Evolutionary conservation across 92 coral and sea anemone genomes (phyloP).

Genomic region (Bergia puertoricense): DNA sequence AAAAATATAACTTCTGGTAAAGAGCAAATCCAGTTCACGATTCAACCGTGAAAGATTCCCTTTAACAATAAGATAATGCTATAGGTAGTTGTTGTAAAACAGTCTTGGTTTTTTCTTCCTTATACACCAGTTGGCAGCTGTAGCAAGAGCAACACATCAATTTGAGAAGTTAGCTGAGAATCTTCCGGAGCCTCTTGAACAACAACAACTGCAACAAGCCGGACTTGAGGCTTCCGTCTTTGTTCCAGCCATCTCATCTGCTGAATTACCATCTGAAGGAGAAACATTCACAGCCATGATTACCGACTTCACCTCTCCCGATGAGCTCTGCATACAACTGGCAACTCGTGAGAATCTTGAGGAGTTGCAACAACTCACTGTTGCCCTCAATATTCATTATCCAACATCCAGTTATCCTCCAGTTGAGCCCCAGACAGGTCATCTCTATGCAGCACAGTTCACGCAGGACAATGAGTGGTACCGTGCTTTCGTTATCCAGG

Average conservation of each 20-base stretch:
- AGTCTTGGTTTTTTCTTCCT: neutral
- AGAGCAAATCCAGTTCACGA: too few relatives aligned
- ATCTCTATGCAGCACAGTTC: conserved; percentile 64
- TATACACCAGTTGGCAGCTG: neutral
- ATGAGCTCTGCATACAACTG: conserved; percentile 49
- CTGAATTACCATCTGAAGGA: conserved; percentile 43
- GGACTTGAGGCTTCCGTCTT: neutral
- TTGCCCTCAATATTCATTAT: conserved; percentile 47
- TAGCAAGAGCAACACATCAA: neutral
- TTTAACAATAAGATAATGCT: too few relatives aligned
- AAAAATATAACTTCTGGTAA: too few relatives aligned
- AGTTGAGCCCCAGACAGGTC: conserved; percentile 23
- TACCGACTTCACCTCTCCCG: conserved; percentile 53
- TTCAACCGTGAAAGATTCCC: too few relatives aligned
- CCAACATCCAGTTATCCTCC: conserved; percentile 39
- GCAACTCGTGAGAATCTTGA: conserved; percentile 54
- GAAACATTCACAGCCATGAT: conserved; percentile 50
- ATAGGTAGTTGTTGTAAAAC: too few relatives aligned
- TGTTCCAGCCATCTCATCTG: conserved; percentile 45
- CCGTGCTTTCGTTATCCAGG: conserved; percentile 51
- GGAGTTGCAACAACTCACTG: conserved; percentile 39
- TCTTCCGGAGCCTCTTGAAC: neutral
- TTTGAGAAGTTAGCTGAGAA: neutral
- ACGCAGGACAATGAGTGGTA: conserved; percentile 65
- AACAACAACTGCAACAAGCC: neutral